Evolutionary conservation across 2,888 invertebrate species (phyloP).

Genomic region (Dimorphilus gyrociliatus): DNA sequence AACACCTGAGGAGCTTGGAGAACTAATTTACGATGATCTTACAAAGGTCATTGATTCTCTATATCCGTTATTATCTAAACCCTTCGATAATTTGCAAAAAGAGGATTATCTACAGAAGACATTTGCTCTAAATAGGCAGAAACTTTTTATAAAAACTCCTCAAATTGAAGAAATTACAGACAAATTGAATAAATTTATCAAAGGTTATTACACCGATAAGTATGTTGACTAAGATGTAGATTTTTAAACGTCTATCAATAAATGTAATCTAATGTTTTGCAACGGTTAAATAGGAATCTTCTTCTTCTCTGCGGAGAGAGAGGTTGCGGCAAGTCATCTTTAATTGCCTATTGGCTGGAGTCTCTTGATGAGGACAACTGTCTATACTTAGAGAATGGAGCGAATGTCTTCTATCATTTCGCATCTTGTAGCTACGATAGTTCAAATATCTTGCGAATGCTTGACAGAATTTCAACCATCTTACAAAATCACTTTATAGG

Average conservation of each 20-base stretch:
- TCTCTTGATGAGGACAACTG: slow-evolving; percentile 15
- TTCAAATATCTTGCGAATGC: neutral
- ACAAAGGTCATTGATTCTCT: slow-evolving; percentile 19
- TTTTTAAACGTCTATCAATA: neutral
- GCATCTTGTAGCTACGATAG: no score
- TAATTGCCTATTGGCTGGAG: slow-evolving; percentile 25
- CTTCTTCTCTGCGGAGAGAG: slow-evolving; percentile 22
- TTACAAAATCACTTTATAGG: neutral
- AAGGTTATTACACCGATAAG: neutral
- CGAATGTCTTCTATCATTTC: slow-evolving; percentile 20
- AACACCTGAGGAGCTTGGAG: slow-evolving; percentile 23
- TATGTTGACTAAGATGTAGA: neutral
- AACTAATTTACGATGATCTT: slow-evolving; percentile 27
- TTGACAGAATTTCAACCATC: slow-evolving; percentile 6
- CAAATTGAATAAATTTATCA: slow-evolving; percentile 19
- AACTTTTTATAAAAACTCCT: slow-evolving; percentile 16
- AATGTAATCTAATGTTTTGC: slow-evolving; percentile 1
- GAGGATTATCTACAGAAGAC: no score
- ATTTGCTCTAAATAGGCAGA: slow-evolving; percentile 17
- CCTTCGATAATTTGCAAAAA: slow-evolving; percentile 9
- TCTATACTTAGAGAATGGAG: no score
- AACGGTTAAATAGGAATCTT: slow-evolving; percentile 13
- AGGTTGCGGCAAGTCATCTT: slow-evolving; percentile 27
- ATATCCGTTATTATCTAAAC: slow-evolving; percentile 20
- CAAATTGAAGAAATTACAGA: slow-evolving; percentile 14